Conservation (phyloP, 2,888 invertebrate genomes). For the Watsonalla cultraria region DNA sequence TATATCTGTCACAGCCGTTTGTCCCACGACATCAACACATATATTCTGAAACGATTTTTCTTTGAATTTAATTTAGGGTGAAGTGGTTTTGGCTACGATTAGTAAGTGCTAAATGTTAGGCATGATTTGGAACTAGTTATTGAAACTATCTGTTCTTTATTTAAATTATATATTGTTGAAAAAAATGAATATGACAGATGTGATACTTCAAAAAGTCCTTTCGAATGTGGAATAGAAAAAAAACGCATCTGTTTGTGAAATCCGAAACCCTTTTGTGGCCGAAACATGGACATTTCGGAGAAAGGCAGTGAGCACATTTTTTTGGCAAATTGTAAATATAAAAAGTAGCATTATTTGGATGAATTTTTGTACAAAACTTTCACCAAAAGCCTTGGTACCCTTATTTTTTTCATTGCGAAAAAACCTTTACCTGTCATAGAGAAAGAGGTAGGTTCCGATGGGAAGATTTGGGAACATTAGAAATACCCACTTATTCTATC, state of each 20-base stretch:
- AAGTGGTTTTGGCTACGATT: slow-evolving; percentile 1
- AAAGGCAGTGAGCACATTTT: slow-evolving; percentile 45
- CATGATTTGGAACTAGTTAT: too few species aligned
- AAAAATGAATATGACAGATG: slow-evolving; percentile 3
- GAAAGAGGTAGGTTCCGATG: slow-evolving; percentile 41
- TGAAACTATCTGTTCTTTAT: too few species aligned
- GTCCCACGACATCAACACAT: too few species aligned
- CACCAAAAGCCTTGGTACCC: slow-evolving; percentile 43
- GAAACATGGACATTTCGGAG: slow-evolving; percentile 42
- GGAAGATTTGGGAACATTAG: slow-evolving; percentile 41
- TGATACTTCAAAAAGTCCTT: neutral
- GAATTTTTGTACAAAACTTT: slow-evolving; percentile 65
- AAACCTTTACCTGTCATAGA: slow-evolving; percentile 31
- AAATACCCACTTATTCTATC: neutral
- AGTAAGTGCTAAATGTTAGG: too few species aligned
- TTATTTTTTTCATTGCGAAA: slow-evolving; percentile 28
- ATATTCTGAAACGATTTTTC: too few species aligned
- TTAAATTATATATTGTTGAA: slow-evolving; percentile 7
- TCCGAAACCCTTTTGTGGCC: slow-evolving; percentile 70
- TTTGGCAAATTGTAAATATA: slow-evolving; percentile 40
- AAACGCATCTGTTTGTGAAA: slow-evolving; percentile 64
- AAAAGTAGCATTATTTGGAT: slow-evolving; percentile 48
- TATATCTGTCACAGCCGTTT: too few species aligned
- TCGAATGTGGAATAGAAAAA: slow-evolving; percentile 17
- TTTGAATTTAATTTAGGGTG: neutral